Conservation (phyloP, 2,797 vertebrate species). For the Amphiprion clarkii region DNA sequence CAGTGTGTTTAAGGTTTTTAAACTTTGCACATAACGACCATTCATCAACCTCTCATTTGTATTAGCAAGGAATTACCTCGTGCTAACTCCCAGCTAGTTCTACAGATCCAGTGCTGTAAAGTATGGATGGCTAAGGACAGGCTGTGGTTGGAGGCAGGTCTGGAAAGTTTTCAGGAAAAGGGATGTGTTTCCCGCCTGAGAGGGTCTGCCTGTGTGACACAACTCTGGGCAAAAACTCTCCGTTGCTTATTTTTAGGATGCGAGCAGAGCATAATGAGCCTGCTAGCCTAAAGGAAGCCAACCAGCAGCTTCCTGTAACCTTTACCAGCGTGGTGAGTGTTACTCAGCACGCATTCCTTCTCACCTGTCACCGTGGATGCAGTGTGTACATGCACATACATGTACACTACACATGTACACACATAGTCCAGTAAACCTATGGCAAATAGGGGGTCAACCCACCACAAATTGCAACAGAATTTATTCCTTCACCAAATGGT, state of each 20-base stretch:
- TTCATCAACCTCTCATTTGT: neutral
- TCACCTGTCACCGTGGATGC: slow-evolving; percentile 45
- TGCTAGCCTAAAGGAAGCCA: slow-evolving; percentile 39
- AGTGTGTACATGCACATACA: neutral
- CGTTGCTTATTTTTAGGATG: slow-evolving; percentile 51
- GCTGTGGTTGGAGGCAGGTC: neutral
- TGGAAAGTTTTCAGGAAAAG: neutral
- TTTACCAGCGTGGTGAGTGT: slow-evolving; percentile 42
- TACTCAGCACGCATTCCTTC: neutral
- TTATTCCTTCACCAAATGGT: no score
- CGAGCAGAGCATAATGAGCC: slow-evolving; percentile 43
- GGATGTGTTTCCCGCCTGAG: neutral
- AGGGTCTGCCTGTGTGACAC: slow-evolving; percentile 28
- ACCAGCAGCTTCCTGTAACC: slow-evolving; percentile 55
- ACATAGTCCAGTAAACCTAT: no score
- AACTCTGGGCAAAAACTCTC: slow-evolving; percentile 17
- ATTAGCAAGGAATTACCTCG: neutral
- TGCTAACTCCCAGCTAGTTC: neutral
- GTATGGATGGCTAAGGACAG: neutral
- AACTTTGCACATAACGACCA: neutral
- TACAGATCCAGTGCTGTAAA: neutral
- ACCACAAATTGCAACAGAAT: no score
- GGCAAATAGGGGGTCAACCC: no score
- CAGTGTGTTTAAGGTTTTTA: neutral
- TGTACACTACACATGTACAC: slow-evolving; percentile 11